These are phyloP conservation scores for Halichoerus grypus DNA, from an alignment of 2,113 vertebrate genomes.

Conservation along the genomic window DNA sequence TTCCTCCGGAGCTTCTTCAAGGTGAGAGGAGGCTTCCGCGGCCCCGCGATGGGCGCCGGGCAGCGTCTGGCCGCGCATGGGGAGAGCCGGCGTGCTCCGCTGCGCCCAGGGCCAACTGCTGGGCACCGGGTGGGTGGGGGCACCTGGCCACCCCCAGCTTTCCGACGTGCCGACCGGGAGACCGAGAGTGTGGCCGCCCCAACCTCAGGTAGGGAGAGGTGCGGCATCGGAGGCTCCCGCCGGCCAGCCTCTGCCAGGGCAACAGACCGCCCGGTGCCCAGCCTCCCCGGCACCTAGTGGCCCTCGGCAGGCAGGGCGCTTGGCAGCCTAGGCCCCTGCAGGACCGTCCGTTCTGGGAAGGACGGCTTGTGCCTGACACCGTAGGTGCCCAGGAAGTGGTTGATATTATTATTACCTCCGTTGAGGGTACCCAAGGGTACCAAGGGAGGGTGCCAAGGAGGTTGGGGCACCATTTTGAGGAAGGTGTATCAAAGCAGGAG, in stretches of 20 bases:
- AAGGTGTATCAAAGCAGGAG: neutral
- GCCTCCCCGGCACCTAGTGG: neutral
- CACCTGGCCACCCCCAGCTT: neutral
- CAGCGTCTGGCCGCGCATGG: fast-evolving
- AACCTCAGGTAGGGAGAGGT: neutral
- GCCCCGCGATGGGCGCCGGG: neutral
- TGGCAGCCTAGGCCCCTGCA: neutral
- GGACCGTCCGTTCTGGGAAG: neutral
- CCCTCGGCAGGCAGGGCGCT: neutral
- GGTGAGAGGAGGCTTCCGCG: constrained; percentile 87
- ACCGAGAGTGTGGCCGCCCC: neutral
- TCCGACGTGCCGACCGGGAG: neutral
- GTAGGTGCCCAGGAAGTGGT: neutral
- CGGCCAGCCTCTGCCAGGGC: neutral
- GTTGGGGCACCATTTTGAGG: neutral
- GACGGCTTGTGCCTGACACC: neutral
- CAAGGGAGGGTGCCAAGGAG: neutral
- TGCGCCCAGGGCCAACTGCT: neutral
- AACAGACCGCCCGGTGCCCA: fast-evolving
- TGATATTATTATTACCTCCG: neutral
- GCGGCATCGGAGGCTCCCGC: neutral
- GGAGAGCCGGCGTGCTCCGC: neutral
- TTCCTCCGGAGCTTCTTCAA: constrained; percentile 93
- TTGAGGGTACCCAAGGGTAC: neutral
- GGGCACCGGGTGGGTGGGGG: neutral